These are phyloP conservation scores for Tupaia tana DNA, from an alignment of 2,113 vertebrate genomes.

Conservation along the genomic window DNA sequence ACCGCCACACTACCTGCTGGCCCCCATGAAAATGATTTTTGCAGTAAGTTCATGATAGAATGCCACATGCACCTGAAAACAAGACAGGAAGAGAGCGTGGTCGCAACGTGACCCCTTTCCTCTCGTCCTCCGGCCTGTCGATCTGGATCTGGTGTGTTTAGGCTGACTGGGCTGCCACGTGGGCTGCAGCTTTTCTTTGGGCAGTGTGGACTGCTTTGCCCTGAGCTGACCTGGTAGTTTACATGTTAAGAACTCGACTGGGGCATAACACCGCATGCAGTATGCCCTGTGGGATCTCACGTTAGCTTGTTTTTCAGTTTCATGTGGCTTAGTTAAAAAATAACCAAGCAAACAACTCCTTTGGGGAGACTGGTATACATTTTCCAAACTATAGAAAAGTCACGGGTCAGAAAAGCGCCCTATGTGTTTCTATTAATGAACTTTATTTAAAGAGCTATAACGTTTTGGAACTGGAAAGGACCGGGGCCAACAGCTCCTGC, in stretches of 20 bases:
- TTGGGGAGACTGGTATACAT: neutral
- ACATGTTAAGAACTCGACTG: neutral
- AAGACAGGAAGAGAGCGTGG: too few relatives aligned
- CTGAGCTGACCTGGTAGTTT: neutral
- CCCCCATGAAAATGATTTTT: too few relatives aligned
- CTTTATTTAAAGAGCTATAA: neutral
- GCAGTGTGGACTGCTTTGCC: too few relatives aligned
- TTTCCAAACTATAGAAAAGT: neutral
- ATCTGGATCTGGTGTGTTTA: too few relatives aligned
- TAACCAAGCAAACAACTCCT: neutral
- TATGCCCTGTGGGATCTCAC: neutral
- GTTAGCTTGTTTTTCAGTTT: neutral
- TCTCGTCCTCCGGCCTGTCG: too few relatives aligned
- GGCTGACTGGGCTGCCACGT: too few relatives aligned
- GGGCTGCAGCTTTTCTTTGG: too few relatives aligned
- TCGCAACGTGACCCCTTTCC: too few relatives aligned
- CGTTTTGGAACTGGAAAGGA: neutral
- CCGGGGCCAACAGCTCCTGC: neutral
- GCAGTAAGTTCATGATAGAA: too few relatives aligned
- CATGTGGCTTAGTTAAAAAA: neutral
- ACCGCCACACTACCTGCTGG: too few relatives aligned
- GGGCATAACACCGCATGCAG: neutral
- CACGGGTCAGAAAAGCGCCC: neutral
- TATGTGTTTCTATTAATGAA: neutral
- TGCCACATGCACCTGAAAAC: too few relatives aligned